These are phyloP conservation scores for Calyptommatus sinebrachiatus DNA, from an alignment of 2,113 vertebrate genomes.

Conservation along the genomic window DNA sequence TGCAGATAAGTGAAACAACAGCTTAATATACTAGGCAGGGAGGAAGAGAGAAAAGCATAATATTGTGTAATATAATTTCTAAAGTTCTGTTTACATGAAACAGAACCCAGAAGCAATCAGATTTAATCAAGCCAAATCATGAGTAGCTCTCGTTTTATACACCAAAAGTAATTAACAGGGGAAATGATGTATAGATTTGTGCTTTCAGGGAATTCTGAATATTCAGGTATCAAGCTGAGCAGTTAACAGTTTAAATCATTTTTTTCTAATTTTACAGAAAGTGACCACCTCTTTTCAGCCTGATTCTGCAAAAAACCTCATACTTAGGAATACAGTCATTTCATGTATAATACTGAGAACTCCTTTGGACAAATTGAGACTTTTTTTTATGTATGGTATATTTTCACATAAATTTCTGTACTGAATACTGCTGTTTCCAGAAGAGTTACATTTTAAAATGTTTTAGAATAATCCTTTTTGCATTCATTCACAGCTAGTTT, in stretches of 20 bases:
- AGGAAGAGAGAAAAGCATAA: constrained; percentile 7
- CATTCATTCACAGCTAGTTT: neutral
- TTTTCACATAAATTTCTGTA: neutral
- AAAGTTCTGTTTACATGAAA: constrained; percentile 43
- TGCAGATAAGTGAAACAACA: constrained; percentile 27
- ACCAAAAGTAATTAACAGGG: constrained; percentile 57
- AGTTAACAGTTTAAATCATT: constrained; percentile 9
- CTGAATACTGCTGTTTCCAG: neutral
- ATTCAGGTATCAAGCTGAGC: constrained; percentile 27
- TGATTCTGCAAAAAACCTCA: neutral
- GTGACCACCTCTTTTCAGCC: neutral
- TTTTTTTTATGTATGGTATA: neutral
- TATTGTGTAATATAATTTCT: constrained; percentile 9
- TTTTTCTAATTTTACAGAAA: neutral
- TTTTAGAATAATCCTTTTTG: neutral
- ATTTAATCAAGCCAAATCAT: constrained; percentile 23
- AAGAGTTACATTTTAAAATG: neutral
- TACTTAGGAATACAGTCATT: neutral
- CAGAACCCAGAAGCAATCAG: constrained; percentile 26
- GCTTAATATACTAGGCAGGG: constrained; percentile 1
- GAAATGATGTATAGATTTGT: constrained; percentile 34
- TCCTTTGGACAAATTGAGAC: neutral
- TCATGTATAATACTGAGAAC: neutral
- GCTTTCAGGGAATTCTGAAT: constrained; percentile 36
- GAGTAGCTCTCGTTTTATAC: constrained; percentile 44